Conservation (phyloP, 2,888 invertebrate genomes). For the Prosapia bicincta region DNA sequence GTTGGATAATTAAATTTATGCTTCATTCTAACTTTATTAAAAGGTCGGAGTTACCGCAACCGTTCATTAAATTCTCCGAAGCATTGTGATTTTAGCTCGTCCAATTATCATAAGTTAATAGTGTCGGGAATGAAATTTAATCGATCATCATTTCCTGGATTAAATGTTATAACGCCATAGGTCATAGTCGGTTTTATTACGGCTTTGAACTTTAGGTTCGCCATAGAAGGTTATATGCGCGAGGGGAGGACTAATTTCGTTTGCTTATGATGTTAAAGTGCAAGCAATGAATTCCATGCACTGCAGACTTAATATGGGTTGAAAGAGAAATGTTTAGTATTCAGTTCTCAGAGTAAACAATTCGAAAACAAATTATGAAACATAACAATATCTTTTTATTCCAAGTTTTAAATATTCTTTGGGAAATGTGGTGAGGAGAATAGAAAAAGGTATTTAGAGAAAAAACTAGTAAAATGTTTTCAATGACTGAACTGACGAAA, state of each 20-base stretch:
- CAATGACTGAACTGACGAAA: no score
- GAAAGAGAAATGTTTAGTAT: no score
- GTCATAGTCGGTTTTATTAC: neutral
- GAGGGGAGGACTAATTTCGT: neutral
- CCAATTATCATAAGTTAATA: conserved; percentile 2
- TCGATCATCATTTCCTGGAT: neutral
- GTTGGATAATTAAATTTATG: neutral
- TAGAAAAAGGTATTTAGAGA: no score
- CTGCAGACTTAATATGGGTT: no score
- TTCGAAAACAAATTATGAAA: no score
- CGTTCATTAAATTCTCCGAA: neutral
- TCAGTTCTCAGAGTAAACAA: no score
- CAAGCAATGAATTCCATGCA: no score
- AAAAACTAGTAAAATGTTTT: no score
- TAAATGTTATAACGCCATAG: neutral
- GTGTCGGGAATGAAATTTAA: neutral
- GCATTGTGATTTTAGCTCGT: neutral
- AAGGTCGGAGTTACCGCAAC: neutral
- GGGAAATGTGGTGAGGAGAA: no score
- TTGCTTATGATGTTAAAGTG: neutral
- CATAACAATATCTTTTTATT: no score
- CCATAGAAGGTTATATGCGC: neutral
- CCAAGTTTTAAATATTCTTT: no score
- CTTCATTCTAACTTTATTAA: neutral
- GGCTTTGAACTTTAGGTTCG: neutral